phyloP scores from a whole-genome alignment of 2,113 vertebrate species.

The Heptranchias perlo region DNA sequence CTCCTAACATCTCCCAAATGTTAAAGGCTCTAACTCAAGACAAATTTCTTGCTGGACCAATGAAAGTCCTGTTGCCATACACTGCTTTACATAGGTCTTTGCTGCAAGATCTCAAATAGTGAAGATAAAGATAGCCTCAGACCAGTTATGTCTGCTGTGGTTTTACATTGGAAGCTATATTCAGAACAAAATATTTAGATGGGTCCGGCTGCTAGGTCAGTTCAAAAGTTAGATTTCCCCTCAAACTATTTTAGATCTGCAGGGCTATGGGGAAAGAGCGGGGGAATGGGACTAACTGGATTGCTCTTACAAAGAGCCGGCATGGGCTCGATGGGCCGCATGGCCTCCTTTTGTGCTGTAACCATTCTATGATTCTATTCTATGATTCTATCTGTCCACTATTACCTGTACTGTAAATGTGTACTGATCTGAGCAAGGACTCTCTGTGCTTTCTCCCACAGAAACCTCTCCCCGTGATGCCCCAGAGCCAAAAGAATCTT shows the following conservation, averaged over 20 bases:
- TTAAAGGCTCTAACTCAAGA: not conserved
- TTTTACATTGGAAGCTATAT: not conserved
- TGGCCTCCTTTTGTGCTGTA: no score
- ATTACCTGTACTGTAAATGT: not conserved
- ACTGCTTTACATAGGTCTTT: no score
- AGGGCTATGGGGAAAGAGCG: no score
- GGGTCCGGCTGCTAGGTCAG: not conserved
- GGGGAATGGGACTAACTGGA: no score
- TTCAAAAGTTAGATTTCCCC: slow-evolving; percentile 1
- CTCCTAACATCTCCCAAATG: not conserved
- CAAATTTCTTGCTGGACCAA: not conserved
- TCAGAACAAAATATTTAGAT: not conserved
- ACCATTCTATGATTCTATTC: no score
- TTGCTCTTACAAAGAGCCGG: no score
- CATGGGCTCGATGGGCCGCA: no score
- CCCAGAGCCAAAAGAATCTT: not conserved
- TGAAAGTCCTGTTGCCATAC: not conserved
- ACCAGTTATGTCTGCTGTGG: not conserved
- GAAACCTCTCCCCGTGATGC: not conserved
- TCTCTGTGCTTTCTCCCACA: not conserved
- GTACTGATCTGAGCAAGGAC: not conserved
- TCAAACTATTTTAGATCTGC: not conserved
- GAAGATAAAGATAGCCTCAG: not conserved
- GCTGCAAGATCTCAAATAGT: not conserved
- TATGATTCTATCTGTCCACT: no score